Conservation (phyloP, 2,888 invertebrate species). For the Drosophila bunnanda region DNA sequence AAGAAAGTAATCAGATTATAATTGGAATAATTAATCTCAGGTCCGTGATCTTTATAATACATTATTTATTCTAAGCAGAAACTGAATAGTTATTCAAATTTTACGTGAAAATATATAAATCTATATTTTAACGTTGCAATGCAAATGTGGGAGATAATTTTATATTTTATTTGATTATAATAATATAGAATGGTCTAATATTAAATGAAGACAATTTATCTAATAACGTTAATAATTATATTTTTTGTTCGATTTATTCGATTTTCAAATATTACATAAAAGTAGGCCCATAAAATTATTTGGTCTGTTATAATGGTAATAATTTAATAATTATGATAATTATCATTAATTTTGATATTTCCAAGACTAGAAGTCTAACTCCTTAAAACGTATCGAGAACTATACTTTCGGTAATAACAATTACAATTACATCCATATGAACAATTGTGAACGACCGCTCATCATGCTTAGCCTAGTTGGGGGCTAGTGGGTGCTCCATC, state of each 20-base stretch:
- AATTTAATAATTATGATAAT: not conserved
- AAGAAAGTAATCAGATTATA: not conserved
- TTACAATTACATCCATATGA: conserved; percentile 16
- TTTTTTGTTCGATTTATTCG: too few species aligned
- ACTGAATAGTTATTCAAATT: too few species aligned
- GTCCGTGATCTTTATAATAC: not conserved
- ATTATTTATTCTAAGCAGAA: not conserved
- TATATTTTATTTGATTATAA: too few species aligned
- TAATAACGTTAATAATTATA: too few species aligned
- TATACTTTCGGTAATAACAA: conserved; percentile 3
- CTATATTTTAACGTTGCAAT: too few species aligned
- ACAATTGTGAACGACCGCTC: conserved; percentile 6
- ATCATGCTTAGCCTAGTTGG: conserved; percentile 14
- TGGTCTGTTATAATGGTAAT: too few species aligned
- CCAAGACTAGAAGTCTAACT: not conserved
- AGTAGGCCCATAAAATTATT: too few species aligned
- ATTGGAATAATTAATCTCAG: not conserved
- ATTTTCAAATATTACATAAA: too few species aligned
- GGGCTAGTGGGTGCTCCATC: conserved; percentile 6
- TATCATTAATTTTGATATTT: not conserved
- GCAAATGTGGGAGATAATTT: too few species aligned
- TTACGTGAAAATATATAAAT: too few species aligned
- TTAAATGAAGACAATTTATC: too few species aligned
- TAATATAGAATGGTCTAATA: too few species aligned
- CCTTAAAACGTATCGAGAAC: not conserved